Conservation (phyloP, 2,113 vertebrate genomes). For the Tenrec ecaudatus region DNA sequence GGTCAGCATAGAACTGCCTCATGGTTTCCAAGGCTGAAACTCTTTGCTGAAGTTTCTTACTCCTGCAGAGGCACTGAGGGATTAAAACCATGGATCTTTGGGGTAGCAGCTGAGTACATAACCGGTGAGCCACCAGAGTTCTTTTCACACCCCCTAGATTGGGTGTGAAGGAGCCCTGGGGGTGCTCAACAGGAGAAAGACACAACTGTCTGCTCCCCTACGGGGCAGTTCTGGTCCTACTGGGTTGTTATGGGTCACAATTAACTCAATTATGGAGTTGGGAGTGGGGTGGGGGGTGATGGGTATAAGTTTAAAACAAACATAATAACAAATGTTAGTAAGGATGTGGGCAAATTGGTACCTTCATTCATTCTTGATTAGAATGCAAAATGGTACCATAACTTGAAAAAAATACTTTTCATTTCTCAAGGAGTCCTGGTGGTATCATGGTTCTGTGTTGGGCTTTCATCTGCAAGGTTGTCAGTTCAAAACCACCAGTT, state of each 20-base stretch:
- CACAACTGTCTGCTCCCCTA: no score
- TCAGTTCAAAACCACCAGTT: no score
- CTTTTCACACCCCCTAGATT: not conserved
- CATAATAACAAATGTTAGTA: not conserved
- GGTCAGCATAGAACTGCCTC: not conserved
- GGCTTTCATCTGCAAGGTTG: no score
- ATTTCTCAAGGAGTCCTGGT: no score
- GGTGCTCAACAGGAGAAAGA: no score
- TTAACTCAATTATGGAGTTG: no score
- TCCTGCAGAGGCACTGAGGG: not conserved
- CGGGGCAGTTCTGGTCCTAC: no score
- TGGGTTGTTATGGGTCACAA: no score
- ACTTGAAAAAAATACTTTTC: not conserved
- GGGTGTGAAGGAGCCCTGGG: not conserved
- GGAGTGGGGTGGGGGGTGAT: no score
- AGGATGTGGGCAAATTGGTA: not conserved
- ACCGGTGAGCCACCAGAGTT: not conserved
- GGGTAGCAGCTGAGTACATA: not conserved
- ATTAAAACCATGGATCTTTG: not conserved
- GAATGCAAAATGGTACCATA: not conserved
- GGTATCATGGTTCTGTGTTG: no score
- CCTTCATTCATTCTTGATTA: not conserved
- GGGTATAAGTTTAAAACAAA: not conserved
- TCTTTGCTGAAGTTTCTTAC: not conserved
- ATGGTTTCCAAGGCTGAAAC: not conserved